Base-by-base conservation (phyloP, 2,113 vertebrate species). In the Potamarius usumacintae region DNA sequence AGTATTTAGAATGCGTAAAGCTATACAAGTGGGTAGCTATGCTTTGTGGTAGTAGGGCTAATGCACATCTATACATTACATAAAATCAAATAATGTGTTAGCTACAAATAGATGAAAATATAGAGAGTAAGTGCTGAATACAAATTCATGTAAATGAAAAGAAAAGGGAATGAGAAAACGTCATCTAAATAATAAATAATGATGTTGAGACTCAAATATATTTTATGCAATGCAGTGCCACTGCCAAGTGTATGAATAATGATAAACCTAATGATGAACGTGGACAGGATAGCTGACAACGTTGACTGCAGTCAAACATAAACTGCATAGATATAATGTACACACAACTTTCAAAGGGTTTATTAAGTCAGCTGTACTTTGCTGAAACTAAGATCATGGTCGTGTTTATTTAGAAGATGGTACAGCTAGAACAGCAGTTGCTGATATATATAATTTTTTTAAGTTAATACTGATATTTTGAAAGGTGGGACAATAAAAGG, bases 111-210 rank as follows among this genome's bases (percentile, higher is more conserved):
- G 22, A 57, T 50, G 18, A 63, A 30, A 17, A 82, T 57, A 34
- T 30, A 69, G 27, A 79, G 18, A 79, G 9, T 30, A 65, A 18
- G 9, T 34, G 34, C 12, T 42, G 6, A 34, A 63, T 67, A 69
- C 67, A 69, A 76, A 62, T 85, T 60, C 3, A 10, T 42, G 50
- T 18, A 25, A 86, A 50, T 86, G 62, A 79, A 58, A 67, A 67
- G 17, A 57, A 80, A 60, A 27, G 2, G 52, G 52, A 78, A 58
- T 57, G 50, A 67, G 62, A 63, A 20, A 20, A 50, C 20, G 60
- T 65, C 62, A 78, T 80, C 48, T 48, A 71, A 57, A 58, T 71
- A 48, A 53, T 17, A 82, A 48, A 53, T 17, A 82, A 58, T 9
- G 30, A 5, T 63, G 8, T 30, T 4, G 17, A 27, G 42, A 77